These are phyloP conservation scores for Sander vitreus DNA, from an alignment of 2,113 vertebrate genomes.

Conservation along the genomic window DNA sequence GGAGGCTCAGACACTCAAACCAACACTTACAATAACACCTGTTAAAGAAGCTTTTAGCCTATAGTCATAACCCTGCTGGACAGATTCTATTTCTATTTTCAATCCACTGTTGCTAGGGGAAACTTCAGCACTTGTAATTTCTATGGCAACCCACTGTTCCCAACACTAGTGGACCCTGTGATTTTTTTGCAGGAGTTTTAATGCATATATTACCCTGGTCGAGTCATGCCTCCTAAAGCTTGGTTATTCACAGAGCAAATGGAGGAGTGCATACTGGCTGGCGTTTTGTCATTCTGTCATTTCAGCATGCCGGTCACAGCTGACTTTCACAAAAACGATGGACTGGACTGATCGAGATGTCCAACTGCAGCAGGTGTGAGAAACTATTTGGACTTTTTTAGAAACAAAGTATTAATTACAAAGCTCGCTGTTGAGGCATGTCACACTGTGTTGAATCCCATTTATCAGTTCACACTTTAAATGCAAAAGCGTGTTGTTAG, in stretches of 20 bases:
- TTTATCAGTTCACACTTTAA: conserved; percentile 19
- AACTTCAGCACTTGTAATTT: conserved; percentile 75
- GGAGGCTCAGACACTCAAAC: conserved; percentile 2
- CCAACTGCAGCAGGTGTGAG: conserved; percentile 3
- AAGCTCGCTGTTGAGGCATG: neutral
- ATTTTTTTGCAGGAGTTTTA: conserved; percentile 67
- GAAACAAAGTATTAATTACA: conserved; percentile 26
- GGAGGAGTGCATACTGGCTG: conserved; percentile 38
- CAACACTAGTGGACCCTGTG: conserved; percentile 51
- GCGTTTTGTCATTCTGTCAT: conserved; percentile 57
- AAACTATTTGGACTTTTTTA: conserved; percentile 47
- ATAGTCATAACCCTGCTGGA: conserved; percentile 53
- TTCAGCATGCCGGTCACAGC: conserved; percentile 61
- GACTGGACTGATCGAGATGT: conserved; percentile 29
- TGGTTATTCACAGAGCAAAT: conserved; percentile 44
- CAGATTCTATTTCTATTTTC: conserved; percentile 72
- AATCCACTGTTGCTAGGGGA: conserved; percentile 77
- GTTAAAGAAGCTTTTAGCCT: too few relatives aligned
- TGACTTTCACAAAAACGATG: conserved; percentile 4
- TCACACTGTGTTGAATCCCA: neutral
- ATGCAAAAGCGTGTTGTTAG: neutral
- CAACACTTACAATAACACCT: conserved; percentile 10
- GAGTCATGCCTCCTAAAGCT: conserved; percentile 52
- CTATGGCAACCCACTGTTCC: conserved; percentile 77
- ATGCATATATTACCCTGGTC: conserved; percentile 70